These are phyloP conservation scores for Eilema caniola DNA, from an alignment of 2,888 invertebrate species.

Conservation along the genomic window DNA sequence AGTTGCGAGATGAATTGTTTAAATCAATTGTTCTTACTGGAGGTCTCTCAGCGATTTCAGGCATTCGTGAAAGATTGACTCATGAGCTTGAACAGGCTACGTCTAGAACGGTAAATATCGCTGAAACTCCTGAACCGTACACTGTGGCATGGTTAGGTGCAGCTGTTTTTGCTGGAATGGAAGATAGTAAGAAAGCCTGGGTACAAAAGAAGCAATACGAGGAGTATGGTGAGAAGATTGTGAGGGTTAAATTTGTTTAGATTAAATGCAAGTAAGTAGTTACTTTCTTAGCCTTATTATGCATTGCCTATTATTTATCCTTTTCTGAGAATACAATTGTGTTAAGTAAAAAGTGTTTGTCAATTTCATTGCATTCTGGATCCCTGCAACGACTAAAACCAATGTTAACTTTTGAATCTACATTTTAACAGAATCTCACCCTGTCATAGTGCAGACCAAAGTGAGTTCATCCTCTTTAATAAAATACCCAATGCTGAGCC, in stretches of 20 bases:
- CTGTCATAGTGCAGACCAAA: slow-evolving; percentile 15
- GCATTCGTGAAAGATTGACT: slow-evolving; percentile 62
- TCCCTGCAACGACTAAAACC: background rate
- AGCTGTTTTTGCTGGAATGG: slow-evolving; percentile 71
- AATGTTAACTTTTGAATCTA: slow-evolving; percentile 11
- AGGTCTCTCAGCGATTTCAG: slow-evolving; percentile 66
- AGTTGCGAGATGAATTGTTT: slow-evolving; percentile 60
- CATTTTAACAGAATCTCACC: slow-evolving; percentile 7
- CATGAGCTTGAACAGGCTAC: slow-evolving; percentile 58
- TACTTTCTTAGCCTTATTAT: no score
- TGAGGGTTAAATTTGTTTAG: slow-evolving; percentile 68
- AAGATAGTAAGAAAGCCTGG: slow-evolving; percentile 64
- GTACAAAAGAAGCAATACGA: slow-evolving; percentile 71
- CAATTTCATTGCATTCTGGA: background rate
- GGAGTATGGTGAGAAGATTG: slow-evolving; percentile 70
- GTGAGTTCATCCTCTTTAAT: slow-evolving; percentile 16
- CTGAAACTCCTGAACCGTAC: slow-evolving; percentile 64
- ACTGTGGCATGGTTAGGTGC: slow-evolving; percentile 74
- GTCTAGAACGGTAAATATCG: slow-evolving; percentile 55
- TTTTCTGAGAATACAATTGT: background rate
- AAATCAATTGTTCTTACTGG: slow-evolving; percentile 68
- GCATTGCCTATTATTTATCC: no score
- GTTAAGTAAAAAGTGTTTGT: background rate
- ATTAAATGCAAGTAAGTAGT: no score
- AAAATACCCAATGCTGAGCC: slow-evolving; percentile 18